Evolutionary conservation across 2,797 vertebrate genomes (phyloP), one percentile per base, ranked within the genome.

Genomic region (Crypturellus tataupa): DNA sequence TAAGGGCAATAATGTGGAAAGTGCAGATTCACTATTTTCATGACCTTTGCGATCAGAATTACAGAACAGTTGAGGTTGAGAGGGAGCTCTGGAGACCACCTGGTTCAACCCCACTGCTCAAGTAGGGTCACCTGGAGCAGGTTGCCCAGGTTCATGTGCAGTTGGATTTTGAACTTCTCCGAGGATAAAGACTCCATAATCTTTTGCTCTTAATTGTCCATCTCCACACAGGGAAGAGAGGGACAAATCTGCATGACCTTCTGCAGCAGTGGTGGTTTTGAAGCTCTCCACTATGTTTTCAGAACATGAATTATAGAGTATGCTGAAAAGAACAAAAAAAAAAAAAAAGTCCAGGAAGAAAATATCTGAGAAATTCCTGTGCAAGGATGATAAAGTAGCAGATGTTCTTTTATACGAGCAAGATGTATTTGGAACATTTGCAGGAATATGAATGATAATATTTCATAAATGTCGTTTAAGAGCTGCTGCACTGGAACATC

Each of bases 171-270:
- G 29, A 80, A 2, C 75, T n/a, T 78, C 31, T 80, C 27, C 18
- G 63, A 68, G 44, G 6, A 12, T 37, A 33, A 40, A 2, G 1
- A 2, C 72, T 89, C 37, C 1, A 1, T n/a, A 79, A 37, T 21
- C 6, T 56, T 4, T n/a, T 67, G 18, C 8, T 3, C 39, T 56
- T 31, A 49, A 8, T 33, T 86, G 10, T 31, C 24, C 3, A 19
- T 6, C 1, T 73, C 37, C 5, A 25, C 29, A 29, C 42, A 77
- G 3, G 17, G 3, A 5, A 40, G 8, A 2, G 47, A 67, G 14
- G 12, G 15, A 37, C 4, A 0, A 1, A 71, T 67, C 10, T 3
- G 7, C 35, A 17, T 49, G 29, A n/a, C 25, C 4, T 51, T 5
- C 24, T 44, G 31, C n/a, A 75, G 19, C 4, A 37, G n/a, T 33